Conservation (phyloP, 2,888 invertebrate species). For the Andrena marginata region DNA sequence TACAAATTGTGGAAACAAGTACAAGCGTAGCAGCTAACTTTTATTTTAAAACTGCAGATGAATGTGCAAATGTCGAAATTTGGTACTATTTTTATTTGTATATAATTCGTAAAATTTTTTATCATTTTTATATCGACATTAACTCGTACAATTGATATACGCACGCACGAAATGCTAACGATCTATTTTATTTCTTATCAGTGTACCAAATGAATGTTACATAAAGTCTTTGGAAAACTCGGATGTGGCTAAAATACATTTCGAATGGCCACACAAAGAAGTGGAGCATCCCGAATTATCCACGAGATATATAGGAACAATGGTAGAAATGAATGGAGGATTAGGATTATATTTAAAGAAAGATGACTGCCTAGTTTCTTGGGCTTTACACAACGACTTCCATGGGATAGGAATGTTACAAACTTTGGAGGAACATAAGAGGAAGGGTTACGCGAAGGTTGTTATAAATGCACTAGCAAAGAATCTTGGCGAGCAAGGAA, state of each 20-base stretch:
- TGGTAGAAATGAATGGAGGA: conserved; percentile 81
- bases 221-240: conserved; percentile 74
- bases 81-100: conserved; percentile 25
- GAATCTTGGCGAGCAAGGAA: conserved; percentile 79
- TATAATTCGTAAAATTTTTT: neutral
- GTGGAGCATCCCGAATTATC: conserved; percentile 72
- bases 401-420: conserved; percentile 81
- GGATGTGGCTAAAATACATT: conserved; percentile 77
- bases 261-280: conserved; percentile 80
- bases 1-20: conserved; percentile 6
- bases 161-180: too few relatives aligned
- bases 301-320: conserved; percentile 69
- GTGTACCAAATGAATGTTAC: conserved; percentile 80
- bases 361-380: conserved; percentile 80
- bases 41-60: conserved; percentile 63
- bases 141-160: neutral
- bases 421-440: conserved; percentile 78
- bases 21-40: conserved; percentile 1
- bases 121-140: conserved; percentile 8
- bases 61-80: conserved; percentile 43
- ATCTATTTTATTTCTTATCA: conserved; percentile 41
- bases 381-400: conserved; percentile 81
- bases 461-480: conserved; percentile 80
- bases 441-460: conserved; percentile 82
- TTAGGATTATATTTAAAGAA: conserved; percentile 82